Evolutionary conservation across 2,797 vertebrate species (phyloP), one percentile per base, ranked within the genome.

Genomic region (Anabas testudineus): DNA sequence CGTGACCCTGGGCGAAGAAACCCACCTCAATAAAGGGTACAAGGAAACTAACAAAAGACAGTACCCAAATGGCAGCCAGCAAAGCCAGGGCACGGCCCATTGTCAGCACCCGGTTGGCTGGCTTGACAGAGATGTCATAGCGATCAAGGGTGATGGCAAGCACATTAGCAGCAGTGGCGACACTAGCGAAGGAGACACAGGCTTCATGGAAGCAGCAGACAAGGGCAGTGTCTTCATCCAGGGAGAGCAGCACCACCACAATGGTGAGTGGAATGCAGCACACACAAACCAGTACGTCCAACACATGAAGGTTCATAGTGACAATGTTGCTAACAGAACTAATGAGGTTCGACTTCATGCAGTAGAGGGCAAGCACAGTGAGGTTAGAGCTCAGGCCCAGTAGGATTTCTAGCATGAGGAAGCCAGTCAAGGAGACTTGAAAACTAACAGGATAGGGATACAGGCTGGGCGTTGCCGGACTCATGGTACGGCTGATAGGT

Each of bases 321-420:
- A 99, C 97, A 30, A 99, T 97, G 94, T 99, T 99, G 93, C 97
- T 99, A 93, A 99, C 98, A 28, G 98, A 99, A 85, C 96, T 98
- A 90, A 99, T 97, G 90, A 99, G 95, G 94, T 99, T 99, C 78
- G 97, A 99, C 95, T 99, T 99, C 95, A 97, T 97, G 93, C 97
- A 98, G 93, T 99, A 99, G 90, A 99, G 97, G 91, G 97, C 96
- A 83, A 99, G 88, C 76, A 99, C 98, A 9, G 97, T 99, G 88
- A 99, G 95, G 91, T 99, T 99, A 84, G 98, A 99, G 93, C 97
- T 97, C 79, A 99, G 95, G 90, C 98, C 98, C 91, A 99, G 88
- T 71, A 98, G 95, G 81, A 99, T 97, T 94, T 99, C 98, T 93
- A 99, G 78, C 96, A 97, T 97, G 80, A 99, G 95, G 92, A 99